A percentile compares a stretch with the other conserved stretches of the same genome.
Evolutionary conservation across 2,113 vertebrate species (phyloP).

Genomic region (Zosterops japonicus): DNA sequence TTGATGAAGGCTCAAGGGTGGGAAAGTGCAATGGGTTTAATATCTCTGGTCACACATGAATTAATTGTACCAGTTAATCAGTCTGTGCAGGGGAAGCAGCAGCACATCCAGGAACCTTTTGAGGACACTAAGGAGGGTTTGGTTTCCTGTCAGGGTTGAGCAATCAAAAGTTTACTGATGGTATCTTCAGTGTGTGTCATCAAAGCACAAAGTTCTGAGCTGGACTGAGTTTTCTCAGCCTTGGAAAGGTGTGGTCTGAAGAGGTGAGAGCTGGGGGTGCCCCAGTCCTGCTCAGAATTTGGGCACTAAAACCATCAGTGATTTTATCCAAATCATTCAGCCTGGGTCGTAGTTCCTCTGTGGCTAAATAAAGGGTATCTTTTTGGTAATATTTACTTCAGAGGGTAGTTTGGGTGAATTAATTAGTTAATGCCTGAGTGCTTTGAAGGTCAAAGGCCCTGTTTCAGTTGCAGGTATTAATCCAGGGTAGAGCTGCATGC

Average conservation of each 20-base stretch:
- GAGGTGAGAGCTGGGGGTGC: not conserved
- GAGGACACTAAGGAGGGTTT: not conserved
- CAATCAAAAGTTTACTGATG: not conserved
- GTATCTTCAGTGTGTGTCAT: not conserved
- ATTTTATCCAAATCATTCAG: not conserved
- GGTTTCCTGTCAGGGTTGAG: not conserved
- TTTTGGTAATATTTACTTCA: not conserved
- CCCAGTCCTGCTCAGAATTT: not conserved
- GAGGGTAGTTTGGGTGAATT: not conserved
- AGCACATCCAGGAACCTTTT: not conserved
- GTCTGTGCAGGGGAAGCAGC: not conserved
- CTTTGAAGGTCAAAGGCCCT: slow-evolving; percentile 51
- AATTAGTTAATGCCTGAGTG: not conserved
- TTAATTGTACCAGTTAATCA: not conserved
- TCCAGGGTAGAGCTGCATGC: not conserved
- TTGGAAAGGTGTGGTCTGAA: not conserved
- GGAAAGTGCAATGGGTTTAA: not conserved
- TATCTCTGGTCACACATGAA: not conserved
- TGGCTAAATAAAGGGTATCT: not conserved
- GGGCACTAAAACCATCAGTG: not conserved
- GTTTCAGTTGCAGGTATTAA: slow-evolving; percentile 1
- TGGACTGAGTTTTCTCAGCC: not conserved
- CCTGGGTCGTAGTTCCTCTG: not conserved
- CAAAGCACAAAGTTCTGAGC: not conserved
- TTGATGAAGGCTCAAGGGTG: not conserved